Percentiles rank a stretch among this genome's conserved stretches.
These are phyloP conservation scores for Dendroctonus valens DNA, from an alignment of 1,140 invertebrate species.

Conservation along the genomic window DNA sequence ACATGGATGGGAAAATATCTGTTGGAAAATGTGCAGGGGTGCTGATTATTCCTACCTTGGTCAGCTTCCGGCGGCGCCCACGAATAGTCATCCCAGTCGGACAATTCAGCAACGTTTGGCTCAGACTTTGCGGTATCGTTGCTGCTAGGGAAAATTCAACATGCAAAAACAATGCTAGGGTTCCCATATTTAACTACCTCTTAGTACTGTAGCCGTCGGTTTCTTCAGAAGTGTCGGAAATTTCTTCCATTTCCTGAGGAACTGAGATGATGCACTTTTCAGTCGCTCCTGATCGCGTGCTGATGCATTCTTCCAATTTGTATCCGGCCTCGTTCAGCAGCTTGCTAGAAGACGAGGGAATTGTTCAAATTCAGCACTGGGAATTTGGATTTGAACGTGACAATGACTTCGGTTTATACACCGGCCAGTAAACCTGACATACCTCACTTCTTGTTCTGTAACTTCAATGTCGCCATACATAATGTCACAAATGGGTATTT, in stretches of 20 bases:
- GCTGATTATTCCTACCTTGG: not conserved
- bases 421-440: not conserved
- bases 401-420: too few relatives aligned
- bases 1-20: not conserved
- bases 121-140: conserved; percentile 31
- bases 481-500: conserved; percentile 53
- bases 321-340: conserved; percentile 36
- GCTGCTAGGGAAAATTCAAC: conserved; percentile 1
- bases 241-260: conserved; percentile 41
- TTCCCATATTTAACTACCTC: conserved; percentile 11
- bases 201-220: conserved; percentile 34
- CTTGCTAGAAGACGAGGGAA: too few relatives aligned
- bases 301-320: conserved; percentile 41
- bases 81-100: conserved; percentile 34
- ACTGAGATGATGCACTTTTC: conserved; percentile 40
- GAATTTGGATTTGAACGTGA: too few relatives aligned
- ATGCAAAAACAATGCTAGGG: not conserved
- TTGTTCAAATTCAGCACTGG: too few relatives aligned
- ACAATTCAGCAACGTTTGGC: conserved; percentile 21
- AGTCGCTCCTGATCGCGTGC: conserved; percentile 27
- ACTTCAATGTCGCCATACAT: conserved; percentile 44
- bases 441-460: conserved; percentile 44
- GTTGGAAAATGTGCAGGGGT: not conserved
- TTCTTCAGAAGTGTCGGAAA: conserved; percentile 37
- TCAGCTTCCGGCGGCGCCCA: not conserved